Evolutionary conservation across 2,797 vertebrate species (phyloP), one percentile per base, ranked within the genome.

Genomic region (Phataginus tetradactyla): DNA sequence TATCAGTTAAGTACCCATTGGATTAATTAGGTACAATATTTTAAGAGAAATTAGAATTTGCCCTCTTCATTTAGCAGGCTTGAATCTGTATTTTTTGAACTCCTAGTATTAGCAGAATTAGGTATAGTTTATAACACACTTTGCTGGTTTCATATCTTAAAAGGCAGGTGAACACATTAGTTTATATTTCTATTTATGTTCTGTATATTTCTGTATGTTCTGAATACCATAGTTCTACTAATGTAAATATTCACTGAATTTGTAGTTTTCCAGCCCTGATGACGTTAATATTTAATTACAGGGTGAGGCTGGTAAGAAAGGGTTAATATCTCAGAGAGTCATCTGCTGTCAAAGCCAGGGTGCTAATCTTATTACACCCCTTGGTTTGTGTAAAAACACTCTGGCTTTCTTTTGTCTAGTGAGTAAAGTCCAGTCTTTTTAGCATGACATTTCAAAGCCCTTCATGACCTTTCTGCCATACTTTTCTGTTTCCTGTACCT

Each of bases 11-110:
- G 4, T 84, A 10, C 88, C 86, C 71, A 10, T 71, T 83, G 53
- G 83, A 66, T 29, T 89, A 72, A 61, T 34, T 74, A 75, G 49
- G 37, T 90, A 27, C 7, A 80, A 0, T 86, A 66, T 90, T 94
- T 90, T 92, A 74, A 53, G 53, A 89, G 25, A 63, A 94, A 93
- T 69, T 86, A 63, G 45, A 85, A 79, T 59, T 91, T 96, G 21
- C 64, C 20, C 69, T 92, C 37, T 96, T 89, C 11, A 72, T 84
- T 84, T 81, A 84, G 20, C 5, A 68, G 21, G 21, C 27, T 66
- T 81, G 53, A 90, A 79, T 89, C 34, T 37, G 34, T 94, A 42
- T 77, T 90, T 92, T 91, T 72, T 85, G 68, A 80, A 77, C 34
- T 86, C 9, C 87, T 59, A 86, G 9, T 72, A 63, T 81, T 51